A percentile compares a stretch with the other conserved stretches of the same genome.
phyloP scores from a whole-genome alignment of 2,888 invertebrate species.

The Mechanitis messenoides region DNA sequence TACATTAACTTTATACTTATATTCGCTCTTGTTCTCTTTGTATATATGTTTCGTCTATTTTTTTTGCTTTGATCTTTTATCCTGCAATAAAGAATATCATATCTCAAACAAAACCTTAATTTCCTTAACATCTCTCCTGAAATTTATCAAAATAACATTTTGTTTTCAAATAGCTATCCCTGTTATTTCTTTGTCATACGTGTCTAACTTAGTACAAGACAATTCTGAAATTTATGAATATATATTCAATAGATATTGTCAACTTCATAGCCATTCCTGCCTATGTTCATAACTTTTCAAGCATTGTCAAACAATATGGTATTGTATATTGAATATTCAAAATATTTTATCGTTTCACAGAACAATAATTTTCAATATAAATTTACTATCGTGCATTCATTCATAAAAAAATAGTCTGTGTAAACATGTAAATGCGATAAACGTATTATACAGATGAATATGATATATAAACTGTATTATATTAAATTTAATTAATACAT shows the following conservation, averaged over 20 bases:
- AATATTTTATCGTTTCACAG: neutral
- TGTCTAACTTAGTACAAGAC: slow-evolving; percentile 24
- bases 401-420: no score
- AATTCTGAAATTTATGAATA: slow-evolving; percentile 29
- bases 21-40: no score
- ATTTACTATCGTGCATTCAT: neutral
- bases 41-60: no score
- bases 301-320: neutral
- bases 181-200: slow-evolving; percentile 21
- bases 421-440: no score
- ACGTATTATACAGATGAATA: neutral
- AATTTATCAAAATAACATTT: slow-evolving; percentile 15
- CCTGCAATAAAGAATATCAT: no score
- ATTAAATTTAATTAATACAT: slow-evolving; percentile 20
- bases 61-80: no score
- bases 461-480: neutral
- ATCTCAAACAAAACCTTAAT: neutral
- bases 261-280: slow-evolving; percentile 13
- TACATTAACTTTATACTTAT: no score
- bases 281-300: slow-evolving; percentile 11
- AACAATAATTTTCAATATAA: neutral
- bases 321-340: neutral
- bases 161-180: slow-evolving; percentile 11
- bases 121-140: neutral
- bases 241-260: slow-evolving; percentile 10